Evolutionary conservation across 2,113 vertebrate genomes (phyloP).

Genomic region (Hippotragus niger): DNA sequence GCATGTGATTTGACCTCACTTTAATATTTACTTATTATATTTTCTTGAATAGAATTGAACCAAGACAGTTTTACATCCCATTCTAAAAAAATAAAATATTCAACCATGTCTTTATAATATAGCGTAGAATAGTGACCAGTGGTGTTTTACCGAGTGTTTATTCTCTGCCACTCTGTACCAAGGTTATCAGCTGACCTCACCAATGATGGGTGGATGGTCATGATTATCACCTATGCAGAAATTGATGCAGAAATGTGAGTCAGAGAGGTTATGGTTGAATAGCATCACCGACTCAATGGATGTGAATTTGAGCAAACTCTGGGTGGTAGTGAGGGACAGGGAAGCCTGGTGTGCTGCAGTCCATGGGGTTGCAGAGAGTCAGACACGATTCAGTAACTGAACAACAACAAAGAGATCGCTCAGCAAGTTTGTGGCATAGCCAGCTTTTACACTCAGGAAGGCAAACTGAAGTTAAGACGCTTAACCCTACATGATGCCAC

Average conservation of each 20-base stretch:
- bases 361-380: background rate
- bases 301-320: background rate
- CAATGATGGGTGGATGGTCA: background rate
- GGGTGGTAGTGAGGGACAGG: background rate
- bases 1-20: background rate
- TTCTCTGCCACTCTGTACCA: background rate
- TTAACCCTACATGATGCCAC: fast-evolving
- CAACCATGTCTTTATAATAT: background rate
- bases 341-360: background rate
- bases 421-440: background rate
- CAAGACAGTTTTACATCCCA: background rate
- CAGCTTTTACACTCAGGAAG: background rate
- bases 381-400: background rate
- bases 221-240: background rate
- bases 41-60: background rate
- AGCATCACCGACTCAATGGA: background rate
- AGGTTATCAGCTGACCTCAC: background rate
- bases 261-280: background rate
- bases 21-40: background rate
- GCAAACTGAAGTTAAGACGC: fast-evolving
- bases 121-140: background rate
- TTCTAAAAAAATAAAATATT: background rate
- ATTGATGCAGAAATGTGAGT: background rate
- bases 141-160: background rate
- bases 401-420: background rate